Base-by-base conservation (phyloP, 2,113 vertebrate genomes). In the Blennius ocellaris region DNA sequence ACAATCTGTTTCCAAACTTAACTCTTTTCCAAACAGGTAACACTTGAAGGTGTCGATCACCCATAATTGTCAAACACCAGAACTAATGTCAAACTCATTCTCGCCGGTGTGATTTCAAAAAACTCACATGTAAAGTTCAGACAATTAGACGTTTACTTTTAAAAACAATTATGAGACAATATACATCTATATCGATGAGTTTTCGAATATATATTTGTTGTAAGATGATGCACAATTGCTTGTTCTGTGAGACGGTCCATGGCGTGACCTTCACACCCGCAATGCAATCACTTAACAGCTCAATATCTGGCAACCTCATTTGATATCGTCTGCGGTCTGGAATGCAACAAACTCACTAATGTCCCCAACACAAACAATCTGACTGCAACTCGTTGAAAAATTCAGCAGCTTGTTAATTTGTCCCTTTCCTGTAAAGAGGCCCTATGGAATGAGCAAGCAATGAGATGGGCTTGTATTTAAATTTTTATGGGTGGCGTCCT, bases 401-500 rank as follows among this genome's bases (percentile, higher is more conserved):
- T 67, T 6, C 43, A 53, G 17, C 67, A 83, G 54, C 58, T 59
- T 68, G 72, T 67, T 86, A 75, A 85, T 87, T 78, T 59, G 49
- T 65, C 44, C 51, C 49, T 69, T 60, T 78, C 43, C 68, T 40
- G 37, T 64, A 57, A 77, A 57, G 51, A 49, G 68, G 53, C 52
- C 60, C 60, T 30, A 15, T 59, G 38, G 63, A 45, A 63, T 64
- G 70, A 37, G 58, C 63, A 38, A 54, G 73, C 51, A 65, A 55
- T 76, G 82, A 83, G 66, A 81, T 71, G 39, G 54, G 69, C 78
- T 74, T 76, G 73, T 76, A 81, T 90, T 91, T 78, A 92, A 87
- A 91, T 89, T 91, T 90, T 91, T 54, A 91, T 90, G 85, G 73
- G 85, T 88, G 80, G 63, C 67, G 71, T 88, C 81, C 87, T 86